Evolutionary conservation across 1,140 invertebrate genomes (phyloP), one percentile per base, ranked within the genome.

Genomic region (Megathymus violae): DNA sequence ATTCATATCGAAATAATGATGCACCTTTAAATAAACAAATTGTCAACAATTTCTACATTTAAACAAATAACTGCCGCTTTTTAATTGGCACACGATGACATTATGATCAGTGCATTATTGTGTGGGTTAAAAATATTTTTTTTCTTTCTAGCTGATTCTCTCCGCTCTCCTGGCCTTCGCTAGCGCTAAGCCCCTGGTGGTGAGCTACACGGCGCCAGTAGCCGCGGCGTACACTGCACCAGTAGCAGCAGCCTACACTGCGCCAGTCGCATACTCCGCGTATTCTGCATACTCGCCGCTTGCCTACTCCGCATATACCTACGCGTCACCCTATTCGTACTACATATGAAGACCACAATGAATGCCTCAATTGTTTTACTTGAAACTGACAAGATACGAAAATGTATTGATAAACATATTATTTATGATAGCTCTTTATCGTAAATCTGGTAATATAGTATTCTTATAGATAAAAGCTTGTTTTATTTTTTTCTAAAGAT

Each of bases 231-330:
- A 87, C 71, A 77, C 80, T 6, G 71, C 79, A 10, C 80, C 80
- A 0, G 46, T 84, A 6, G 70, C 73, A 9, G 76, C 80, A 6
- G 78, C 77, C 10, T 91, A 92, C 69, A 84, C 85, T 40, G 88
- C 89, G 25, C 74, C 91, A 7, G 52, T 90, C 3, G 82, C 85
- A 6, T 91, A 91, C 72, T 80, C 86, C 5, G 83, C 84, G 1
- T 92, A 92, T 77, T 88, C 82, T 36, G 91, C 91, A 10, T 92
- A 92, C 61, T 90, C 85, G 3, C 79, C 92, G 0, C 74, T 74
- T 16, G 77, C 80, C 10, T 89, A 89, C 71, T 87, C 86, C 31
- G 76, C 85, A 14, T 82, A 91, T 66, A 80, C 80, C 38, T 88
- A 86, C 65, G 85, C 88, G 25, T 69, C 84, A 10, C 82, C 84